phyloP scores from a whole-genome alignment of 2,113 vertebrate genomes.

The Chaenocephalus aceratus region DNA sequence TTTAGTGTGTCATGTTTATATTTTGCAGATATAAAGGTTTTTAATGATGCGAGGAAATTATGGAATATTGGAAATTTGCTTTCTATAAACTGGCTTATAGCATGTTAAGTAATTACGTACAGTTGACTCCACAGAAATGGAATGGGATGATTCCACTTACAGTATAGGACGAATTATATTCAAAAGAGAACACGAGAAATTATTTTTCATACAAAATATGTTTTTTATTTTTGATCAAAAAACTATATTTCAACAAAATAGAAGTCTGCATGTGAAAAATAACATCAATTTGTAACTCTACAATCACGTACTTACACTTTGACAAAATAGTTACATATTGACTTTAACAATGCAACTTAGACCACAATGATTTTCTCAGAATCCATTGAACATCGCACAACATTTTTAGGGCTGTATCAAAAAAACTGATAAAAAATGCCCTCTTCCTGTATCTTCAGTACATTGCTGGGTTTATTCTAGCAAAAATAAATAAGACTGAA shows the following conservation, averaged over 20 bases:
- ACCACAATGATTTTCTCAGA: slow-evolving; percentile 59
- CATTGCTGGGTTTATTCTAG: slow-evolving; percentile 29
- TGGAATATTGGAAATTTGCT: not conserved
- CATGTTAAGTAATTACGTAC: not conserved
- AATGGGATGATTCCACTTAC: not conserved
- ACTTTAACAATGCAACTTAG: slow-evolving; percentile 11
- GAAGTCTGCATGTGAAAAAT: slow-evolving; percentile 58
- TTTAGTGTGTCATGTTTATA: not conserved
- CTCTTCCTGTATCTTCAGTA: slow-evolving; percentile 26
- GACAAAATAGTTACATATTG: slow-evolving; percentile 50
- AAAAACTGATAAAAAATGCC: slow-evolving; percentile 65
- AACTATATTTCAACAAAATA: slow-evolving; percentile 68
- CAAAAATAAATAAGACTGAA: slow-evolving; percentile 40
- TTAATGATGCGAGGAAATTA: not conserved
- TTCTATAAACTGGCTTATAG: not conserved
- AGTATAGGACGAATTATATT: not conserved
- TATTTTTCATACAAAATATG: slow-evolving; percentile 62
- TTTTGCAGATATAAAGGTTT: not conserved
- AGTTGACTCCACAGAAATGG: not conserved
- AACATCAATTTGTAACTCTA: slow-evolving; percentile 53
- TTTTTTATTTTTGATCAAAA: slow-evolving; percentile 70
- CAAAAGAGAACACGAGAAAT: not conserved
- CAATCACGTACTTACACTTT: slow-evolving; percentile 39
- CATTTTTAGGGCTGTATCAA: slow-evolving; percentile 66
- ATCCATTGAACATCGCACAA: slow-evolving; percentile 69